Evolutionary conservation across 2,113 vertebrate genomes (phyloP).

Genomic region (Pachycephala philippinensis): DNA sequence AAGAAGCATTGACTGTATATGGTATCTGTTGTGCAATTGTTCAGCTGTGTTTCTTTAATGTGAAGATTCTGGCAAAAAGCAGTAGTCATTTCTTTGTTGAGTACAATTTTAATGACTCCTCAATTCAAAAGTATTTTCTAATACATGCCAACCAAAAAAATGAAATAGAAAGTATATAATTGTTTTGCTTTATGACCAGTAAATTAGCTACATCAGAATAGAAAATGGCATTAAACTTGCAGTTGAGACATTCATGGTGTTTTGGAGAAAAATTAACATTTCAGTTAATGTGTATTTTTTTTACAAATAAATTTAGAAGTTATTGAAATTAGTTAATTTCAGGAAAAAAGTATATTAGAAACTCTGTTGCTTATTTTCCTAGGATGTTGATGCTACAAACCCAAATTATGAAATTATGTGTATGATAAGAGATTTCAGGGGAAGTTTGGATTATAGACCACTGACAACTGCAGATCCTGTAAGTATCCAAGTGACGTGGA

Average conservation of each 20-base stretch:
- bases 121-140: neutral
- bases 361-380: neutral
- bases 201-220: neutral
- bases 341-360: neutral
- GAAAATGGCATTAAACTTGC: neutral
- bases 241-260: neutral
- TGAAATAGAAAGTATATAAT: neutral
- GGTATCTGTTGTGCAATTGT: neutral
- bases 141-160: neutral
- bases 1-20: neutral
- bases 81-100: neutral
- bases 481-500: constrained; percentile 43
- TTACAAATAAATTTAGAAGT: neutral
- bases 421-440: constrained; percentile 98
- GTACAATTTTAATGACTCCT: neutral
- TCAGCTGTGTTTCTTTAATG: neutral
- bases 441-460: constrained; percentile 94
- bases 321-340: neutral
- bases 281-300: neutral
- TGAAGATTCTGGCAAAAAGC: neutral
- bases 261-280: neutral
- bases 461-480: constrained; percentile 90
- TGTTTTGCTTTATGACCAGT: neutral
- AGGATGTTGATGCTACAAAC: constrained; percentile 93
- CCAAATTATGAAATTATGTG: constrained; percentile 99